Base-by-base conservation (phyloP, 2,113 vertebrate species). In the Bombycilla garrulus region DNA sequence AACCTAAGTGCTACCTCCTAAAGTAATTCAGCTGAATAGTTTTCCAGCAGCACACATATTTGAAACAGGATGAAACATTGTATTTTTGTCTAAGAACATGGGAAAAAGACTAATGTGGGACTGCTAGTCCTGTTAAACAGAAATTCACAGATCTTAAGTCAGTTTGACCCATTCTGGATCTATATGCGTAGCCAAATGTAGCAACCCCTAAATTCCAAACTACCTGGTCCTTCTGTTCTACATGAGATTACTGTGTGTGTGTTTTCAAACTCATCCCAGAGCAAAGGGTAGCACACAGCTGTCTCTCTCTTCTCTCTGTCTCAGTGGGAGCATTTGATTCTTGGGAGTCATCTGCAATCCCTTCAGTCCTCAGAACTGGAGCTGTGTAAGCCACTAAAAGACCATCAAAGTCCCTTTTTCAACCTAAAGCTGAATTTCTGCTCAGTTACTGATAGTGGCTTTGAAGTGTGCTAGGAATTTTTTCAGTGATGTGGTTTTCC, bases 21-120 rank as follows among this genome's bases (percentile, higher is more conserved):
- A 97, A 95, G 57, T 90, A 94, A 85, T 79, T 80, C 31, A 78
- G 69, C 87, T 91, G 69, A 94, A 89, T 83, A 58, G n/a, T 88
- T 94, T 96, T 96, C 69, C 91, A 97, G 89, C 69, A 92, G 50
- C 73, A 83, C 45, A 29, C 56, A 35, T 17, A 56, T 65, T 58
- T 78, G 53, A 92, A 71, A 61, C 28, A 60, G 15, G 48, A 70
- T 79, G 47, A 80, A 97, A 95, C n/a, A 69, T 11, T 35, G 4
- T 67, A 36, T 83, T 90, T 94, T 94, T 81, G 57, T 53, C n/a
- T 81, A 70, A 88, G 93, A 95, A 66, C 3, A 1, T 50, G 53
- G 53, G 9, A 1, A 60, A 90, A 92, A 77, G 54, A 57, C 57
- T 76, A 47, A 76, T 8, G 3, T 42, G 22, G n/a, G 40, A 15